Evolutionary conservation across 2,113 vertebrate species (phyloP), one percentile per base, ranked within the genome.

Genomic region (Megaleporinus macrocephalus): DNA sequence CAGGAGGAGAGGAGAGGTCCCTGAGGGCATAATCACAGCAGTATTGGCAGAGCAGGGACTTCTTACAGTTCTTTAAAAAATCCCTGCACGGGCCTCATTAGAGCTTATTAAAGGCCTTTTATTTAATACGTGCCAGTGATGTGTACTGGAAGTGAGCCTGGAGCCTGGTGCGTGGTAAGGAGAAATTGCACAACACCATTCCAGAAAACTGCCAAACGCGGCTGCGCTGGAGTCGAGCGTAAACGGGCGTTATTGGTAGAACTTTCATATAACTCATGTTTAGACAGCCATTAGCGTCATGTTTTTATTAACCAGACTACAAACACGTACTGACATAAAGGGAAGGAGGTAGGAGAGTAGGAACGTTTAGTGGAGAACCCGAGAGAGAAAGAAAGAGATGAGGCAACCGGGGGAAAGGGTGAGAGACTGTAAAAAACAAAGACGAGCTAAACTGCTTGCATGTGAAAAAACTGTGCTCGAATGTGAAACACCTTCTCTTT

Each of bases 61-160:
- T 89, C 84, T 92, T 83, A 86, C 83, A 80, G 86, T 87, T 91
- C 83, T 88, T 89, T 88, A 79, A 89, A 73, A 66, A 47, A 57
- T 26, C 86, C 86, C 70, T 80, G 30, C 84, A 86, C 82, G 80
- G 63, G 78, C 79, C 85, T 88, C 81, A 92, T 90, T 90, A 90
- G 85, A 88, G 70, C 72, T 88, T 87, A 93, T 92, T 91, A 87
- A 87, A 81, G 85, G 86, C 80, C 82, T 82, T 76, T 72, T 87
- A 62, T 78, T 76, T 81, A 85, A 78, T 72, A 72, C 68, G 61
- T 80, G 83, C 78, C 82, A 85, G 49, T 84, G 81, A 27, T 76
- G 72, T 87, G 76, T 85, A 66, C 36, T 83, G 66, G 77, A 83
- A 57, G 73, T 76, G 65, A 15, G 72, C 70, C 84, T 47, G 44